Evolutionary conservation across 2,888 invertebrate species (phyloP).

Genomic region (Anodontia alba): DNA sequence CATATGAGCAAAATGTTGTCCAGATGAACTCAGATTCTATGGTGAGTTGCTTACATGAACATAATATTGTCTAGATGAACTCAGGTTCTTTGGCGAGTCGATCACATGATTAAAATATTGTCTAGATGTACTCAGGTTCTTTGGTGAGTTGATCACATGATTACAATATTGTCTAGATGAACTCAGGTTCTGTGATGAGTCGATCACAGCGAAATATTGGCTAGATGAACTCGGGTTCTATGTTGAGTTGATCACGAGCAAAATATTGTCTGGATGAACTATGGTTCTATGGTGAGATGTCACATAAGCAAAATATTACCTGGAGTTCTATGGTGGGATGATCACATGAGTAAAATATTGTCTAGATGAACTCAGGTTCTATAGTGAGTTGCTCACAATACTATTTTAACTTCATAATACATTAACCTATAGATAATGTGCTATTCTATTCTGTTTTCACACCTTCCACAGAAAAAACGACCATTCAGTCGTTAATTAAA

Average conservation of each 20-base stretch:
- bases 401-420: too few relatives aligned
- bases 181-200: conserved; percentile 80
- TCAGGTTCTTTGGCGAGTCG: conserved; percentile 80
- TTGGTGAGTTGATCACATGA: conserved; percentile 75
- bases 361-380: conserved; percentile 82
- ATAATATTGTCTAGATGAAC: conserved; percentile 83
- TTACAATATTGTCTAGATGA: conserved; percentile 84
- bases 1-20: conserved; percentile 81
- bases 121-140: conserved; percentile 82
- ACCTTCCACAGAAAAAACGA: too few relatives aligned
- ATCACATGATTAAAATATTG: conserved; percentile 83
- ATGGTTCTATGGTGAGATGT: conserved; percentile 78
- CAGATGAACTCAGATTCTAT: conserved; percentile 82
- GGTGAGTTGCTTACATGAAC: conserved; percentile 79
- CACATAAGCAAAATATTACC: conserved; percentile 82
- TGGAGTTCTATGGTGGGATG: conserved; percentile 82
- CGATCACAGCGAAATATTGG: conserved; percentile 80
- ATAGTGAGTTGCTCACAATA: conserved; percentile 71
- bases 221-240: conserved; percentile 82
- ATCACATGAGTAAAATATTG: conserved; percentile 80
- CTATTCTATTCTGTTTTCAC: too few relatives aligned
- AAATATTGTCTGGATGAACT: conserved; percentile 84
- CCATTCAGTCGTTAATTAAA: too few relatives aligned
- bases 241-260: too few relatives aligned
- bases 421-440: too few relatives aligned